These are phyloP conservation scores for Anoplopoma fimbria DNA, from an alignment of 2,113 vertebrate species.

Conservation along the genomic window DNA sequence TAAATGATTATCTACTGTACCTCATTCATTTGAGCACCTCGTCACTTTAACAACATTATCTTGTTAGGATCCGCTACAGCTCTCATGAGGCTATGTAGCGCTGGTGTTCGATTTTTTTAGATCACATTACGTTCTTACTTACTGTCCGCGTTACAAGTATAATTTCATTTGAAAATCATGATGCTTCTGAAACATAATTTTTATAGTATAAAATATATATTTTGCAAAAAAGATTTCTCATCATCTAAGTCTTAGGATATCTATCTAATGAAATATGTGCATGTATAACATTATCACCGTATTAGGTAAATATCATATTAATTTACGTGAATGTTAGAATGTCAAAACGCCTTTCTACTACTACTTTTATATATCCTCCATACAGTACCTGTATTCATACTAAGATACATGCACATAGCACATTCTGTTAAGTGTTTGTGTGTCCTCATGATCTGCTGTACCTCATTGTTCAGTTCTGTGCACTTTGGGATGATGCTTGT, in stretches of 20 bases:
- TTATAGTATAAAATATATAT: too few relatives aligned
- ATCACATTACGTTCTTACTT: not conserved
- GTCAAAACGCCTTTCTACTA: not conserved
- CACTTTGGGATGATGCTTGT: slow-evolving; percentile 61
- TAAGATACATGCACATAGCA: not conserved
- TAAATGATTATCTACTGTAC: not conserved
- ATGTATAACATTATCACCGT: not conserved
- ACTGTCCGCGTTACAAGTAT: not conserved
- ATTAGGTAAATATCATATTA: not conserved
- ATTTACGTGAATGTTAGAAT: not conserved
- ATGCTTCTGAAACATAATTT: too few relatives aligned
- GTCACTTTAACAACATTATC: too few relatives aligned
- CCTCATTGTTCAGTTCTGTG: slow-evolving; percentile 21
- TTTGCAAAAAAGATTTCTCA: too few relatives aligned
- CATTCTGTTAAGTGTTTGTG: not conserved
- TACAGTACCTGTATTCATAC: not conserved
- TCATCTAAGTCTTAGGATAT: not conserved
- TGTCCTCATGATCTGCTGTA: slow-evolving; percentile 15
- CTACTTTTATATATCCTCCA: not conserved
- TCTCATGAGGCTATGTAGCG: not conserved
- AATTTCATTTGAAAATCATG: too few relatives aligned
- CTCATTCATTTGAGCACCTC: not conserved
- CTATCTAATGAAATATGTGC: not conserved
- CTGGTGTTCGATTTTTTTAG: not conserved
- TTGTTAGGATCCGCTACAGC: not conserved